Percentiles rank a stretch among this genome's conserved stretches.
phyloP scores from a whole-genome alignment of 1,140 invertebrate genomes.

The Bombus breviceps region DNA sequence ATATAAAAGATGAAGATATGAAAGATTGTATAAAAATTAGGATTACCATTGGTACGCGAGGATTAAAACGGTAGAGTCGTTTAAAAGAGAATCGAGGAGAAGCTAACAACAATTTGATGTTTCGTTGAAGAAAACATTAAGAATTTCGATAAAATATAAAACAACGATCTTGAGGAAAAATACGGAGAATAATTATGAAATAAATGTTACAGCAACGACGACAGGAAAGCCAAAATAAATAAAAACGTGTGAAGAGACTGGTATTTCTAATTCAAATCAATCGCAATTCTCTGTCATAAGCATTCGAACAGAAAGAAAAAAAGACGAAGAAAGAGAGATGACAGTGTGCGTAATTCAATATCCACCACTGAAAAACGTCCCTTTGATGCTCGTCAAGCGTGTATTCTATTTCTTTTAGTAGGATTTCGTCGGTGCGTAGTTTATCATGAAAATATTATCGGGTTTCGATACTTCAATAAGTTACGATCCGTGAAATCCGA shows the following conservation, averaged over 20 bases:
- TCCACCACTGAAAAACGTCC: neutral
- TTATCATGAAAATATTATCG: slow-evolving; percentile 36
- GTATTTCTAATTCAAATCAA: too few species aligned
- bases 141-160: too few species aligned
- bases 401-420: neutral
- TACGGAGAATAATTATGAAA: neutral
- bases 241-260: neutral
- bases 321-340: neutral
- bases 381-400: neutral
- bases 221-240: neutral
- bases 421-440: neutral
- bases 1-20: too few species aligned
- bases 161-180: neutral
- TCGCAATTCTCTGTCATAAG: neutral
- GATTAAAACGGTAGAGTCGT: too few species aligned
- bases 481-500: slow-evolving; percentile 22
- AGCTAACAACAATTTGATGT: too few species aligned
- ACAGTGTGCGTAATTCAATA: neutral
- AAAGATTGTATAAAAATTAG: too few species aligned
- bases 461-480: slow-evolving; percentile 30
- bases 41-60: too few species aligned
- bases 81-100: too few species aligned
- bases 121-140: too few species aligned
- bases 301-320: neutral
- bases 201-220: neutral